Conservation (phyloP, 1,140 invertebrate species). For the Cotesia chilonis region DNA sequence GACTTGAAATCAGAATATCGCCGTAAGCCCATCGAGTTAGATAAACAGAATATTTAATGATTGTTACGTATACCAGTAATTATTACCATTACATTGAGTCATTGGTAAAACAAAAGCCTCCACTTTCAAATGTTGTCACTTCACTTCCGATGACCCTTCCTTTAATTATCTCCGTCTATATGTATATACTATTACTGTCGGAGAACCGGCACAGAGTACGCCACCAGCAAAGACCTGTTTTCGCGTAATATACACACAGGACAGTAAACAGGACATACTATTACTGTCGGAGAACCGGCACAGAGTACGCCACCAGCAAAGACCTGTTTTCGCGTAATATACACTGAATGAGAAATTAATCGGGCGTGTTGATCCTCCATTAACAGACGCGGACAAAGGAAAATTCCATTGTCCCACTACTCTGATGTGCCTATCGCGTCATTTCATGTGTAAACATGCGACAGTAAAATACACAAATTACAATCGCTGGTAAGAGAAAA, state of each 20-base stretch:
- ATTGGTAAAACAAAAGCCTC: slow-evolving; percentile 10
- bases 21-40: neutral
- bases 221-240: slow-evolving; percentile 4
- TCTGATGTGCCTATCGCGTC: slow-evolving; percentile 10
- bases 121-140: slow-evolving; percentile 5
- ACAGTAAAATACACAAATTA: too few species aligned
- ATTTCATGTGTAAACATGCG: slow-evolving; percentile 13
- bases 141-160: slow-evolving; percentile 8
- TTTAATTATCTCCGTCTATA: neutral
- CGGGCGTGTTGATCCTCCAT: slow-evolving; percentile 17
- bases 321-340: slow-evolving; percentile 19
- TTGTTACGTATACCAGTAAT: slow-evolving; percentile 10
- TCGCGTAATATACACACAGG: slow-evolving; percentile 9
- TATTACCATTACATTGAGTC: slow-evolving; percentile 12
- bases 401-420: slow-evolving; percentile 4
- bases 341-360: slow-evolving; percentile 21
- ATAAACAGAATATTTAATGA: slow-evolving; percentile 16
- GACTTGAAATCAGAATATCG: too few species aligned
- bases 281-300: too few species aligned
- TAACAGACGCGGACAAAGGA: slow-evolving; percentile 14
- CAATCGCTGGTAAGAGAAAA: too few species aligned
- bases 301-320: neutral
- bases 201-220: too few species aligned
- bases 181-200: too few species aligned
- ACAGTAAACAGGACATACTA: too few species aligned